Evolutionary conservation across 2,797 vertebrate genomes (phyloP), one percentile per base, ranked within the genome.

Genomic region (Benthosema pterotum): DNA sequence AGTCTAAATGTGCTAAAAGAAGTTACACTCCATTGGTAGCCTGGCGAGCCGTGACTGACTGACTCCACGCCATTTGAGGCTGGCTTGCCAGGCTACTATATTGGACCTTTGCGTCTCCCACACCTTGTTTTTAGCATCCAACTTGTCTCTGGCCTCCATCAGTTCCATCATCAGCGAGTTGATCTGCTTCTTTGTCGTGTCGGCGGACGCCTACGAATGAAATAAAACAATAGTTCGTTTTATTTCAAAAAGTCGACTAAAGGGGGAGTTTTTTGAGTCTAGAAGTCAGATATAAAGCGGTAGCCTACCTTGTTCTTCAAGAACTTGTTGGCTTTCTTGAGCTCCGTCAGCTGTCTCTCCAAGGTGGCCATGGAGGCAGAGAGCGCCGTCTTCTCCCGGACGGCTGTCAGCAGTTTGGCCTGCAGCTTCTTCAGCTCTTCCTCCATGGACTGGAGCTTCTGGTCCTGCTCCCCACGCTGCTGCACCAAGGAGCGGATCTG

Each of bases 261-360:
- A 22, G 3, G 17, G 16, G 11, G 57, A 42, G 16, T 4, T 12
- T 45, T 5, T 3, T n/a, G 14, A 60, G n/a, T 32, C 54, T 8
- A 17, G 16, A 48, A 49, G 32, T n/a, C 5, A 0, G 14, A 17
- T 18, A 60, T 38, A 5, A 55, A 55, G 2, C 14, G 6, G 14
- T 54, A 47, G 6, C 61, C 22, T 79, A 98, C 97, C 96, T 99
- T 99, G 70, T 94, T 93, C 82, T 97, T 99, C 0, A 99, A 86
- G 5, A 97, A 90, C 59, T 98, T 95, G 5, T 98, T 99, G 18
- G 93, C 80, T 85, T 92, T 96, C 64, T 90, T 93, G 48, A 98
- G 78, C 47, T 97, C 96, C 4, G 86, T 78, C 15, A 94, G 90
- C 82, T 97, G 95, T 60, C 96, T 94, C 60, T 97, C 96, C 2